A percentile compares a stretch with the other conserved stretches of the same genome.
Conservation (phyloP, 2,797 vertebrate species). For the Urophycis tenuis region DNA sequence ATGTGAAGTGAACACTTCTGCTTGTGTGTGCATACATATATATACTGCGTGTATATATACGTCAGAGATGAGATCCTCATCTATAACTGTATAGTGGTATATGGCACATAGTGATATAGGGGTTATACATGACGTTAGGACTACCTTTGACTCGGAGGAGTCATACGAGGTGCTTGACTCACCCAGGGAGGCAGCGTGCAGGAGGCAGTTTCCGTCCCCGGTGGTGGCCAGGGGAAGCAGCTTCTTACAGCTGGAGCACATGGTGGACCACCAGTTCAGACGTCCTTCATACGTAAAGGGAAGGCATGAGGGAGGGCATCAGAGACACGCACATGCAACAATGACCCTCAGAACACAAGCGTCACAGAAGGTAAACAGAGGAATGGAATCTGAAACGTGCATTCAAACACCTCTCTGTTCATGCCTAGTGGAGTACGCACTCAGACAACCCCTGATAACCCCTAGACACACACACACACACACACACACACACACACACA, state of each 20-base stretch:
- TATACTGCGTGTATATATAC: too few species aligned
- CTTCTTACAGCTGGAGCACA: conserved; percentile 94
- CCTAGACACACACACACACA: too few species aligned
- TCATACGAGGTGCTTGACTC: conserved; percentile 38
- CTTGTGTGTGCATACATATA: too few species aligned
- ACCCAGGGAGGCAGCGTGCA: conserved; percentile 97
- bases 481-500: too few species aligned
- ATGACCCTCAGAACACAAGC: neutral
- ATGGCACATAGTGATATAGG: too few species aligned
- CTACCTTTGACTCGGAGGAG: neutral
- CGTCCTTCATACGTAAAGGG: conserved; percentile 73
- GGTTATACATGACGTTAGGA: neutral
- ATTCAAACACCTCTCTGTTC: neutral
- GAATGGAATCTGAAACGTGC: too few species aligned
- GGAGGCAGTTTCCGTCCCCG: conserved; percentile 95
- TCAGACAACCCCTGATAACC: too few species aligned
- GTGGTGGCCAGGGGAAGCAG: conserved; percentile 96
- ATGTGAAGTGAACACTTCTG: too few species aligned
- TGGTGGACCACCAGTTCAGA: conserved; percentile 98
- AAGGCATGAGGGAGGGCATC: neutral
- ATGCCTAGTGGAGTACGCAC: neutral
- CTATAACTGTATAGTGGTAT: too few species aligned
- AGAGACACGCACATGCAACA: neutral
- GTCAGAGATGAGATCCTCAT: too few species aligned
- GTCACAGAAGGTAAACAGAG: neutral